A percentile compares a stretch with the other conserved stretches of the same genome.
Conservation (phyloP, 2,888 invertebrate species). For the Lepidochrysops patricia region DNA sequence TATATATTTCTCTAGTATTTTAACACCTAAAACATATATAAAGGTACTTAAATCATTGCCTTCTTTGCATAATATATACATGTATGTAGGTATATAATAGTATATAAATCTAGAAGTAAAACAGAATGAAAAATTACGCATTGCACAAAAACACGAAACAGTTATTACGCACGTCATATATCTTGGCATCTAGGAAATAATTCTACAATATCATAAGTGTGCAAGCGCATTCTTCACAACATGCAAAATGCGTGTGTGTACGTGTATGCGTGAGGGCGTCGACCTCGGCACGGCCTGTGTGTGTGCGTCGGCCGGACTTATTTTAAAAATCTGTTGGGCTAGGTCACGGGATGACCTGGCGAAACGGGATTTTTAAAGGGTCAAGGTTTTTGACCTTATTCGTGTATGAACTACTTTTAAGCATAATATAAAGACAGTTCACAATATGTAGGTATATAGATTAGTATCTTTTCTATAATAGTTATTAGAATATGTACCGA, state of each 20-base stretch:
- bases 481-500: too few species aligned
- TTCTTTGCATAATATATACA: too few species aligned
- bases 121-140: background rate
- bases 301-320: constrained; percentile 73
- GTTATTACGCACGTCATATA: constrained; percentile 31
- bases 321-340: constrained; percentile 72
- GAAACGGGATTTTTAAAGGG: constrained; percentile 15
- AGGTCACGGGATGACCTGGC: constrained; percentile 54
- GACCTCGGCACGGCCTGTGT: constrained; percentile 73
- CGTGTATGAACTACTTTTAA: background rate
- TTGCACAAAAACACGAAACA: background rate
- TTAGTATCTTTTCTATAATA: too few species aligned
- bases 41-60: too few species aligned
- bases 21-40: too few species aligned
- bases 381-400: background rate
- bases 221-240: constrained; percentile 71
- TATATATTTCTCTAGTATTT: too few species aligned
- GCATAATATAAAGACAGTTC: too few species aligned
- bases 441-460: too few species aligned
- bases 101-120: too few species aligned
- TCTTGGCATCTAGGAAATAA: constrained; percentile 66
- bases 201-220: constrained; percentile 70
- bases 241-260: constrained; percentile 61
- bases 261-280: constrained; percentile 59
- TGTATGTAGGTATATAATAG: background rate